Percentiles rank a stretch among this genome's conserved stretches.
Evolutionary conservation across 2,888 invertebrate genomes (phyloP).

Genomic region (Agrochola litura): DNA sequence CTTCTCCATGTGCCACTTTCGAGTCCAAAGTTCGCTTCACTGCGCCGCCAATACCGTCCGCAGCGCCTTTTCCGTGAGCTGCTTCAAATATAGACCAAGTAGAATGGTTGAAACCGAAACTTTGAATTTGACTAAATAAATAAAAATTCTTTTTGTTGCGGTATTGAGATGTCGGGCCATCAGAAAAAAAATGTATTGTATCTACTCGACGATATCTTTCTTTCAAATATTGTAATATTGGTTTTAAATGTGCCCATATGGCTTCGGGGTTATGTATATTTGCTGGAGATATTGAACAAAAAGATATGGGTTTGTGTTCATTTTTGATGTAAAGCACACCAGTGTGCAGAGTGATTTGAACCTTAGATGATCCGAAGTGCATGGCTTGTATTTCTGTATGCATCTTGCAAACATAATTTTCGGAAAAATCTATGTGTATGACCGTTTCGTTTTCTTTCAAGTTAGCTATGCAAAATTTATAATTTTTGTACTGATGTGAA

Average conservation of each 20-base stretch:
- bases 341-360: slow-evolving; percentile 2
- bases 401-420: slow-evolving; percentile 6
- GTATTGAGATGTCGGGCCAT: slow-evolving; percentile 27
- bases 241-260: slow-evolving; percentile 1
- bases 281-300: slow-evolving; percentile 3
- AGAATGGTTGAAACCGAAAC: slow-evolving; percentile 1
- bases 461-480: slow-evolving; percentile 5
- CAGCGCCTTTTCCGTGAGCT: slow-evolving; percentile 20
- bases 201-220: slow-evolving; percentile 10
- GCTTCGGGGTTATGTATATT: neutral
- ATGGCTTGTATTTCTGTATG: slow-evolving; percentile 1
- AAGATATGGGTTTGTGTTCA: neutral
- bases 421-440: slow-evolving; percentile 5
- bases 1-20: slow-evolving; percentile 28
- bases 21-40: slow-evolving; percentile 29
- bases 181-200: slow-evolving; percentile 24
- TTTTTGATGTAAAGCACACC: neutral
- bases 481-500: slow-evolving; percentile 1
- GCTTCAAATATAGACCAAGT: slow-evolving; percentile 33
- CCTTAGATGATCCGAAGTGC: neutral
- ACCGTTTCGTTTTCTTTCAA: neutral
- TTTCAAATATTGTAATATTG: slow-evolving; percentile 1
- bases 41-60: slow-evolving; percentile 27
- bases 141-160: slow-evolving; percentile 34
- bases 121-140: slow-evolving; percentile 19